Evolutionary conservation across 2,113 vertebrate genomes (phyloP), one percentile per base, ranked within the genome.

Genomic region (Ursus arctos): DNA sequence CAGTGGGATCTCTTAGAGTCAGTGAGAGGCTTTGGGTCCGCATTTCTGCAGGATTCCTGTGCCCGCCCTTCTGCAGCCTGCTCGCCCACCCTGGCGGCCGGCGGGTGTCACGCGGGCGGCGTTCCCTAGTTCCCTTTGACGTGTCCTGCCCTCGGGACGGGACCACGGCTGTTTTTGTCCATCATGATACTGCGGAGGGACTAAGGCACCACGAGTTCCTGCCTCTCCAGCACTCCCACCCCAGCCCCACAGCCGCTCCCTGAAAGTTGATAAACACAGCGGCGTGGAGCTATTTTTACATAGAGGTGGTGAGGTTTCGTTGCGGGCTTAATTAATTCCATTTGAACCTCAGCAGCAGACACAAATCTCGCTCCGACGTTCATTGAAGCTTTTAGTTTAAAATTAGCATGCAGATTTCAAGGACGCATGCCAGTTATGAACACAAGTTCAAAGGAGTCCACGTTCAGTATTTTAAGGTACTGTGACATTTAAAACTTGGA

Each of bases 401-500:
- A 74, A 11, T 1, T 26, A 57, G 95, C 69, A 19, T 51, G 65
- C 65, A 0, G 59, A 0, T n/a, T 80, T 9, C 18, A 16, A 0
- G 95, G 95, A 53, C 43, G 57, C 15, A 0, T 0, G 51, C 28
- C 1, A 11, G 13, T 1, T 55, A 26, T 0, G 36, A 51, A 8
- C 4, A 5, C 72, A n/a, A 88, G 63, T 61, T 6, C 76, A 72
- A 2, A 84, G 88, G 85, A n/a, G 0, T 0, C 74, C 13, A 4
- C 16, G 0, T 21, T 26, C 83, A 28, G 0, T 6, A 5, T 49
- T 55, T 16, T 0, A 15, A 1, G 51, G 63, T 40, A 55, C 92
- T 65, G 74, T 95, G 95, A 85, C 55, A 2, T 2, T 65, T 49
- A 43, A 26, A n/a, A 31, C 85, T 24, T 59, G 55, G 49, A 82